phyloP scores from a whole-genome alignment of 2,888 invertebrate genomes.

The Ornithoptera priamus region DNA sequence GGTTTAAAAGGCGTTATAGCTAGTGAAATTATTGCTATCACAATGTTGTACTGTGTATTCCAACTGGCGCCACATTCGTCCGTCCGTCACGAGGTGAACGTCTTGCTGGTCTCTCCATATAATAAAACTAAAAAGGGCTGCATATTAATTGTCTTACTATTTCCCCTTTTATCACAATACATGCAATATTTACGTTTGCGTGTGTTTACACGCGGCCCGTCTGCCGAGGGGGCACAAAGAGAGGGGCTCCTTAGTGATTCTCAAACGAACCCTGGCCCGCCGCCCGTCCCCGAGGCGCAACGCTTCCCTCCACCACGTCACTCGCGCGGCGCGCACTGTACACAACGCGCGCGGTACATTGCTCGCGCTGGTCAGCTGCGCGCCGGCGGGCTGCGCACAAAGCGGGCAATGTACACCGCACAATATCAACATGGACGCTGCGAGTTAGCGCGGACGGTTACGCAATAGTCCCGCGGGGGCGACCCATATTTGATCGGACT shows the following conservation, averaged over 20 bases:
- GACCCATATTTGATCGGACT: conserved; percentile 60
- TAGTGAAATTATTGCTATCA: no score
- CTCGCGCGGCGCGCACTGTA: conserved; percentile 28
- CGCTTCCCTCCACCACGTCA: conserved; percentile 34
- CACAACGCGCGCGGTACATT: conserved; percentile 21
- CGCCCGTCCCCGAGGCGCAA: conserved; percentile 32
- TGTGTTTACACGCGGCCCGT: conserved; percentile 32
- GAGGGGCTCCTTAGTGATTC: conserved; percentile 30
- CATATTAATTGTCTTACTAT: background rate
- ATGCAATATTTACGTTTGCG: conserved; percentile 35
- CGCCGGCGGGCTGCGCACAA: conserved; percentile 2
- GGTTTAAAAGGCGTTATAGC: no score
- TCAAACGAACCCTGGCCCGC: conserved; percentile 29
- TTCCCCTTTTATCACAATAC: conserved; percentile 19
- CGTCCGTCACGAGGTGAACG: no score
- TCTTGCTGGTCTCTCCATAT: no score
- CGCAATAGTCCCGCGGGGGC: conserved; percentile 26
- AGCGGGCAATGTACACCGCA: conserved; percentile 18
- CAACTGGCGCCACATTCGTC: no score
- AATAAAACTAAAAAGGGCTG: no score
- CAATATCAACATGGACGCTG: conserved; percentile 29
- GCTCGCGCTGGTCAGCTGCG: conserved; percentile 17
- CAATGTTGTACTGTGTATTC: no score
- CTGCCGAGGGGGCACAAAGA: conserved; percentile 34
- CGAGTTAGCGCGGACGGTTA: conserved; percentile 23